Evolutionary conservation across 1,140 invertebrate genomes (phyloP).

Genomic region (Antheraea mylitta): DNA sequence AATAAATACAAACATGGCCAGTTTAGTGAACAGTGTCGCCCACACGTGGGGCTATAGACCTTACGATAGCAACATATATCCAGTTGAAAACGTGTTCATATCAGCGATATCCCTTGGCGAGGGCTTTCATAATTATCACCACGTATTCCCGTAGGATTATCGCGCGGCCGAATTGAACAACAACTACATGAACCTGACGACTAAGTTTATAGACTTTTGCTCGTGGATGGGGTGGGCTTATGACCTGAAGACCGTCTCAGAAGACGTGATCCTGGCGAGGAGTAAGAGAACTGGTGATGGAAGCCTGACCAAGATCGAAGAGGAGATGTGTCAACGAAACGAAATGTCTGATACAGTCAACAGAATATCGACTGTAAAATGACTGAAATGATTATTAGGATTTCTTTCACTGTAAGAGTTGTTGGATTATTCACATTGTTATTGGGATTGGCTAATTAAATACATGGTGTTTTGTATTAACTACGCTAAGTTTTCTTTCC

Average conservation of each 20-base stretch:
- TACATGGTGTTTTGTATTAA: too few species aligned
- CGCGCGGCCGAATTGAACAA: conserved; percentile 4
- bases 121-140: conserved; percentile 14
- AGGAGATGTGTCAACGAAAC: too few species aligned
- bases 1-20: neutral
- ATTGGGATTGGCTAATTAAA: too few species aligned
- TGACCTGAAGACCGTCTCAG: conserved; percentile 10
- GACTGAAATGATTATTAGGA: too few species aligned
- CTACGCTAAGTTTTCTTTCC: too few species aligned
- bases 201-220: conserved; percentile 13
- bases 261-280: neutral
- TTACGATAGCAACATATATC: conserved; percentile 37
- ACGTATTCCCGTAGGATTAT: conserved; percentile 13
- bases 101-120: neutral
- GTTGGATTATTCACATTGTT: too few species aligned
- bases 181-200: conserved; percentile 10
- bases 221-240: conserved; percentile 12
- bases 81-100: conserved; percentile 13
- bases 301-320: neutral
- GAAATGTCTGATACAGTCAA: too few species aligned
- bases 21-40: conserved; percentile 7
- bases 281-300: conserved; percentile 11
- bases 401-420: too few species aligned
- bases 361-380: too few species aligned
- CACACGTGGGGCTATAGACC: conserved; percentile 11